Conservation (phyloP, 1,140 invertebrate species). For the Lordiphosa clarofinis region DNA sequence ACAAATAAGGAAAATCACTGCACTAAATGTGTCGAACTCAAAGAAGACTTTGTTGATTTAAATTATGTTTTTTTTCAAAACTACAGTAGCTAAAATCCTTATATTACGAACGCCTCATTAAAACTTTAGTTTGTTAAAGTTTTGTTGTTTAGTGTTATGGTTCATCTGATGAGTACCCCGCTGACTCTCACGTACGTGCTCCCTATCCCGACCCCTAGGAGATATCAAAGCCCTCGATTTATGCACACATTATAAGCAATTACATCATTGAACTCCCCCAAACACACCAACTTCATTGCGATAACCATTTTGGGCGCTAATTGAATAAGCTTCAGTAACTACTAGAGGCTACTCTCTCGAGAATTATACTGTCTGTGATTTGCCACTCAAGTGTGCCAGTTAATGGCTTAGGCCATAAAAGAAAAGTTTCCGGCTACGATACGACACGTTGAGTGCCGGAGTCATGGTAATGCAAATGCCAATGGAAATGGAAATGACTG, state of each 20-base stretch:
- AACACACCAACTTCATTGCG: slow-evolving; percentile 9
- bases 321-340: slow-evolving; percentile 53
- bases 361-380: slow-evolving; percentile 30
- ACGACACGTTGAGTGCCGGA: slow-evolving; percentile 30
- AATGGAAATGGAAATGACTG: slow-evolving; percentile 21
- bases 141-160: slow-evolving; percentile 23
- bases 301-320: slow-evolving; percentile 60
- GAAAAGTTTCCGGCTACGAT: slow-evolving; percentile 4
- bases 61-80: no score
- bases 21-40: no score
- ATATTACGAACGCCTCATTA: no score
- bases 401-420: slow-evolving; percentile 19
- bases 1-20: no score
- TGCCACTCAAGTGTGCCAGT: slow-evolving; percentile 24
- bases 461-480: slow-evolving; percentile 27
- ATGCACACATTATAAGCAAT: slow-evolving; percentile 69
- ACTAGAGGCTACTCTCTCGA: slow-evolving; percentile 9
- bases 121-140: neutral
- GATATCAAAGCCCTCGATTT: slow-evolving; percentile 35
- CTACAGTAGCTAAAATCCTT: no score
- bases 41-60: no score
- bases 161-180: slow-evolving; percentile 7
- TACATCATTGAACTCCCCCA: slow-evolving; percentile 28
- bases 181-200: slow-evolving; percentile 9
- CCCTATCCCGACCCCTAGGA: slow-evolving; percentile 3